A percentile compares a stretch with the other conserved stretches of the same genome.
These are phyloP conservation scores for Empidonax alnorum DNA, from an alignment of 2,113 vertebrate genomes.

Conservation along the genomic window DNA sequence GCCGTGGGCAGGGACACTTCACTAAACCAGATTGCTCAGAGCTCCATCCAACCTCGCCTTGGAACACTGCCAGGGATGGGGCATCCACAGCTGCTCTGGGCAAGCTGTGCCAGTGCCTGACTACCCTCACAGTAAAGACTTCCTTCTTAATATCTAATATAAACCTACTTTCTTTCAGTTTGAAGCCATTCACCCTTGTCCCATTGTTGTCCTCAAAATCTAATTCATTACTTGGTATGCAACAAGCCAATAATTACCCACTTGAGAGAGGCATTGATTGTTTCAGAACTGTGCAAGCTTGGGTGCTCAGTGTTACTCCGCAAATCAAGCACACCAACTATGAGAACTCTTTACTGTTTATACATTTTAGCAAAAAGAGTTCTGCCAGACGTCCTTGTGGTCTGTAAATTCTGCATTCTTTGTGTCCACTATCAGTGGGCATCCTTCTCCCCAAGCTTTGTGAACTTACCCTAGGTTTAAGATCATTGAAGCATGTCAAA, in stretches of 20 bases:
- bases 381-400: neutral
- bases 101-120: neutral
- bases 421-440: neutral
- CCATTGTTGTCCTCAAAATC: neutral
- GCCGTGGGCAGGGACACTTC: neutral
- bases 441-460: neutral
- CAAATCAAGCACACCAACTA: neutral
- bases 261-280: neutral
- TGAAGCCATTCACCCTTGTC: neutral
- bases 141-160: neutral
- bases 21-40: fast-evolving
- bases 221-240: fast-evolving
- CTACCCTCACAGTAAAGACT: neutral
- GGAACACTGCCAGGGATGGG: neutral
- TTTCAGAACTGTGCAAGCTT: neutral
- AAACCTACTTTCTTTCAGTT: neutral
- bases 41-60: fast-evolving
- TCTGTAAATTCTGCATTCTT: neutral
- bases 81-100: neutral
- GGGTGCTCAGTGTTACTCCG: neutral
- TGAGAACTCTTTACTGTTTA: neutral
- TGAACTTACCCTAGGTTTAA: neutral
- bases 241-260: neutral
- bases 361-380: neutral
- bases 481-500: neutral